Evolutionary conservation across 2,888 invertebrate genomes (phyloP), one percentile per base, ranked within the genome.

Genomic region (Empis stercorea): DNA sequence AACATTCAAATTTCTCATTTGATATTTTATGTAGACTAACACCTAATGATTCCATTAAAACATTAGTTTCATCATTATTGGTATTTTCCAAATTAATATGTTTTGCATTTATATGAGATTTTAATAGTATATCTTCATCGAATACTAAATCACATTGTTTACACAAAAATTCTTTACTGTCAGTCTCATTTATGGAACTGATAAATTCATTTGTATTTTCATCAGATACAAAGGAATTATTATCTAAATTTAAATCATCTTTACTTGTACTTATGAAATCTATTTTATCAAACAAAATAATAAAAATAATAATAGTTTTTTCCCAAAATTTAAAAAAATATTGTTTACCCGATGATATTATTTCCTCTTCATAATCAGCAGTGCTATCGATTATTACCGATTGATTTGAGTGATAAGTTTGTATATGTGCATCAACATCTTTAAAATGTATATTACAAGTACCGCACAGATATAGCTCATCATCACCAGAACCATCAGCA

Each of bases 111-210:
- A 27, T 27, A 27, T 27, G 23, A 7, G 23, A 27, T 27, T 27
- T 27, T 9, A 27, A 27, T 7, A 7, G 23, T 9, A 27, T 27
- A 6, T 27, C 23, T 27, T 60, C 59, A 9, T 55, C 55, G 32
- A 64, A 62, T 40, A 63, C 58, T 43, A 51, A 53, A 15, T 59
- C 58, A 30, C 63, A 63, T 27, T 63, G 61, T 34, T 58, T 61
- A 46, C 64, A 63, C 32, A 59, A 61, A 46, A 59, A 63, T 10
- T 57, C 59, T 30, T 63, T 53, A 1, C 39, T 38, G 27, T 45
- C 45, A 34, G 41, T 36, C 10, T 43, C 44, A 27, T 27, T 27
- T 27, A 27, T 27, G 4, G 46, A 45, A 14, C 41, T 34, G 6
- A n/a, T 54, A 0, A 53, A 48, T 5, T 53, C 51, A n/a, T 14